Base-by-base conservation (phyloP, 2,797 vertebrate species). In the Oryzias sinensis region DNA sequence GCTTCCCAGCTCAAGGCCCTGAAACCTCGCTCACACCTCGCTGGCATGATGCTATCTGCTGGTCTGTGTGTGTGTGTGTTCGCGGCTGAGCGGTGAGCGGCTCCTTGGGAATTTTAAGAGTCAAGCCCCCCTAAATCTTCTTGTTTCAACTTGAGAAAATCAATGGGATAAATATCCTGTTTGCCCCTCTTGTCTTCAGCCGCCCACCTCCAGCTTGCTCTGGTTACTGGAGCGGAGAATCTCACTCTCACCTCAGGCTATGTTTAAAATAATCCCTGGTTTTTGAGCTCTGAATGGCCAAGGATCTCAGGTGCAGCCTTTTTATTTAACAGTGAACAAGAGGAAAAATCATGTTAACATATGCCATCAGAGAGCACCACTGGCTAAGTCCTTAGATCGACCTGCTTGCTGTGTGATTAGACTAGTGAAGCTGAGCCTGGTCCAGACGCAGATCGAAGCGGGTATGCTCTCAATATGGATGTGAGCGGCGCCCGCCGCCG, bases 151-250 rank as follows among this genome's bases (percentile, higher is more conserved):
- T 91, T 90, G 85, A 82, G 79, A 88, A 87, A 86, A 89, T 92
- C 91, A 83, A 92, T 92, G 83, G 81, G 90, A 92, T 91, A 91
- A 92, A 92, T 86, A 92, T 89, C 86, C 84, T 88, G 81, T 85
- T 85, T 85, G 86, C 77, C 81, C 80, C 81, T 80, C 81, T 88
- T 76, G 80, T 87, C 82, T 88, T 87, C 79, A 72, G 72, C 83
- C 65, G 73, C 78, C 76, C 77, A 85, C 88, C 86, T 90, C 80
- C 86, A 68, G 84, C 82, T 81, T 60, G 54, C 79, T 70, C 68
- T 51, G 80, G 69, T 87, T 88, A 88, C 65, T 62, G 56, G 84
- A 88, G 88, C 87, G 68, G 72, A 87, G 87, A 88, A 89, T 89
- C 84, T 88, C 71, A 65, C 82, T 87, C 65, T 87, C 80, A 91